phyloP scores from a whole-genome alignment of 2,113 vertebrate genomes.

The Eolophus roseicapilla region DNA sequence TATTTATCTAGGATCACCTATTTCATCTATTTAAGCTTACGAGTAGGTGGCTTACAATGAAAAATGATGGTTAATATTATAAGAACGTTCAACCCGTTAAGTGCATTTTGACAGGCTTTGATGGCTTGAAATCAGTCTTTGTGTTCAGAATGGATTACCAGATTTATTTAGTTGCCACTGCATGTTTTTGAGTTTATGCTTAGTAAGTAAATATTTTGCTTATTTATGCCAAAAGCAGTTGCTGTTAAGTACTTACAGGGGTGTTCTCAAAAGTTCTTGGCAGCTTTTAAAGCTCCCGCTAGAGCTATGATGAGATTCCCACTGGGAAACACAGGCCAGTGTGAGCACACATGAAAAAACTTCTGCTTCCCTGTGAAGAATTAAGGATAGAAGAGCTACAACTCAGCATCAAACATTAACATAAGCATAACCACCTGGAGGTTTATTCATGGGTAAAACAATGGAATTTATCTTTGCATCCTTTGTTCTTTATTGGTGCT shows the following conservation, averaged over 20 bases:
- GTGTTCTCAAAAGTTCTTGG: neutral
- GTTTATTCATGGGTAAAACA: conserved; percentile 49
- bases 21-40: conserved; percentile 29
- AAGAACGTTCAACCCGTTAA: conserved; percentile 3
- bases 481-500: conserved; percentile 3
- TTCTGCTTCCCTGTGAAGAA: neutral
- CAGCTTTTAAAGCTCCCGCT: neutral
- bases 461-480: conserved; percentile 31
- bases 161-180: conserved; percentile 45
- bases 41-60: conserved; percentile 56
- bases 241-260: neutral
- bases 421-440: conserved; percentile 49
- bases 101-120: conserved; percentile 62
- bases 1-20: conserved; percentile 44
- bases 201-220: conserved; percentile 61
- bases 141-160: conserved; percentile 18
- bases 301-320: neutral
- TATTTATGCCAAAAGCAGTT: conserved; percentile 14
- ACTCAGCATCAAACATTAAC: conserved; percentile 38
- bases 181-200: conserved; percentile 28
- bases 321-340: conserved; percentile 41
- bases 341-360: conserved; percentile 30
- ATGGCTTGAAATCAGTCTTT: conserved; percentile 48
- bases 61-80: conserved; percentile 46
- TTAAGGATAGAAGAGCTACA: conserved; percentile 13